phyloP scores from a whole-genome alignment of 2,113 vertebrate species.

The Raphicerus campestris region DNA sequence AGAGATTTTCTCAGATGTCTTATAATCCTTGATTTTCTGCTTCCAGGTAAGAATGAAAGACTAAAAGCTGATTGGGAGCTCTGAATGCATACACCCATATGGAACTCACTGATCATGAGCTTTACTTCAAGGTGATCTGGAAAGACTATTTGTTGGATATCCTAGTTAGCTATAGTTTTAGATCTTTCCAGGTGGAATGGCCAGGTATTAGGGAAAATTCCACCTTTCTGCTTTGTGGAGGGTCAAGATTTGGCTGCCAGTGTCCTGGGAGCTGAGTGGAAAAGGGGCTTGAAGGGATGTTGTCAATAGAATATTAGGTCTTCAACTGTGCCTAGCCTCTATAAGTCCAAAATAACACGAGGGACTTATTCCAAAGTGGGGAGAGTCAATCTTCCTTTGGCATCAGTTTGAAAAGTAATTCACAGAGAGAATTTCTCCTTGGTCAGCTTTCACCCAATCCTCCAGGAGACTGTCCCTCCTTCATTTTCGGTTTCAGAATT shows the following conservation, averaged over 20 bases:
- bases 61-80: neutral
- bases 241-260: neutral
- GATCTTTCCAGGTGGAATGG: neutral
- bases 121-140: neutral
- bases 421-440: neutral
- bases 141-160: neutral
- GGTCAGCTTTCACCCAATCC: neutral
- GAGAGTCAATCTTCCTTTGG: neutral
- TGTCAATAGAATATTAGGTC: neutral
- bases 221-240: neutral
- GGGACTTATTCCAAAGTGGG: neutral
- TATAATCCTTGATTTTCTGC: neutral
- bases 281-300: neutral
- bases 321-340: neutral
- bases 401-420: neutral
- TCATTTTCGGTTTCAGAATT: neutral
- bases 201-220: neutral
- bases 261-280: neutral
- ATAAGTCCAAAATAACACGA: neutral
- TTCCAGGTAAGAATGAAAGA: neutral
- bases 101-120: neutral
- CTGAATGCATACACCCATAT: neutral
- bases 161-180: neutral
- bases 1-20: neutral
- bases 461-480: neutral